phyloP scores from a whole-genome alignment of 2,113 vertebrate genomes.

The Rhea pennata region DNA sequence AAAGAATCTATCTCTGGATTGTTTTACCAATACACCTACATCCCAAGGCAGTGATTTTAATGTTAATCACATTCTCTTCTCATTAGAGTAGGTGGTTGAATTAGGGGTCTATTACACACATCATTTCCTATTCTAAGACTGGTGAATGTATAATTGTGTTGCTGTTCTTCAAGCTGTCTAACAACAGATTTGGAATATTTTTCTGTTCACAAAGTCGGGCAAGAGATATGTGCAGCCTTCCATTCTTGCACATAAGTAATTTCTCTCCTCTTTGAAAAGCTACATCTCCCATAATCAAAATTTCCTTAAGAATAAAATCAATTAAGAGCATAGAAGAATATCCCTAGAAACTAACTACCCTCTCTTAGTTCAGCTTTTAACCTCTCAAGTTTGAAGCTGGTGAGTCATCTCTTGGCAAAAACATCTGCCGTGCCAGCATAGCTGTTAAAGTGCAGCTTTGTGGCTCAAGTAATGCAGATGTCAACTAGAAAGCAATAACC shows the following conservation, averaged over 20 bases:
- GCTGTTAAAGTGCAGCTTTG: background rate
- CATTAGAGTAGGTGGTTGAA: conserved; percentile 40
- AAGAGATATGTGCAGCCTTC: background rate
- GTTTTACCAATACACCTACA: background rate
- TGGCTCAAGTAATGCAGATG: background rate
- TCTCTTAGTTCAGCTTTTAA: background rate
- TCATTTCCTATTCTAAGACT: conserved; percentile 37
- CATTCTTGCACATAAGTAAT: background rate
- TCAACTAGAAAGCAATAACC: background rate
- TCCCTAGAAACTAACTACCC: background rate
- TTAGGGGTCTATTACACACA: conserved; percentile 31
- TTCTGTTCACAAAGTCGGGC: background rate
- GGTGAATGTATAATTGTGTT: background rate
- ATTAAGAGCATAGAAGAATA: background rate
- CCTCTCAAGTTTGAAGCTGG: background rate
- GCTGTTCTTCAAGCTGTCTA: background rate
- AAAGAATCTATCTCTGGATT: background rate
- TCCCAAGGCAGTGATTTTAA: conserved; percentile 29
- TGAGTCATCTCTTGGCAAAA: background rate
- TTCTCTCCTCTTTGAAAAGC: background rate
- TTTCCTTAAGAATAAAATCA: background rate
- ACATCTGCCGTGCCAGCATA: background rate
- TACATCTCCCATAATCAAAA: background rate
- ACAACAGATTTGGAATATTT: background rate
- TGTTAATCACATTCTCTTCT: conserved; percentile 22